Evolutionary conservation across 2,888 invertebrate species (phyloP).

Genomic region (Plemyria rubiginata): DNA sequence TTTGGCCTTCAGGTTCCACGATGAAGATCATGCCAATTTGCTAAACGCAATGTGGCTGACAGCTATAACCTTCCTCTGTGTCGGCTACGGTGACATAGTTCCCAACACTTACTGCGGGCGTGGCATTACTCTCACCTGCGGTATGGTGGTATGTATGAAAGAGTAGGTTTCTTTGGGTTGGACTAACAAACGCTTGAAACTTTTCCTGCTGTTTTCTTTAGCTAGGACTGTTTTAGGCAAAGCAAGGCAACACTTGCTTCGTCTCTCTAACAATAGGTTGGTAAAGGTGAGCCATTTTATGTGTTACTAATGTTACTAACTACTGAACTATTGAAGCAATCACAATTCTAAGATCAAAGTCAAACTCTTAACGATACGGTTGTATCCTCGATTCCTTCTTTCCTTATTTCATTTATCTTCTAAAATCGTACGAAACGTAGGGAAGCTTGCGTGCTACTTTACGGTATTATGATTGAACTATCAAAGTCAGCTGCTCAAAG

Average conservation of each 20-base stretch:
- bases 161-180: conserved; percentile 70
- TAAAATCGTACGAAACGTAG: conserved; percentile 49
- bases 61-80: conserved; percentile 99
- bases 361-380: conserved; percentile 74
- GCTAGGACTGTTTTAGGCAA: conserved; percentile 58
- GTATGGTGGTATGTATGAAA: conserved; percentile 97
- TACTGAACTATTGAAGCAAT: conserved; percentile 64
- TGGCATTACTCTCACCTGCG: conserved; percentile 99
- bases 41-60: conserved; percentile 99
- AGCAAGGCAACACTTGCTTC: conserved; percentile 71
- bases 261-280: conserved; percentile 66
- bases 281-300: conserved; percentile 85
- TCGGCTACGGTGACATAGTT: conserved; percentile 99
- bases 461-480: conserved; percentile 54
- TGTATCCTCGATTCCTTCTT: conserved; percentile 48
- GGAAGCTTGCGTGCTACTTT: conserved; percentile 55
- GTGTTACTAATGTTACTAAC: conserved; percentile 63
- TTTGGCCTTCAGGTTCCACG: conserved; percentile 94
- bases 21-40: conserved; percentile 99
- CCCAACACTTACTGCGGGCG: conserved; percentile 99
- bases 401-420: conserved; percentile 57
- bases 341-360: conserved; percentile 72
- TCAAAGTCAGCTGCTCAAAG: conserved; percentile 45
- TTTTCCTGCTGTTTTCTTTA: conserved; percentile 48
- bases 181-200: conserved; percentile 49